Evolutionary conservation across 92 coral and sea anemone species (phyloP), one percentile per base, ranked within the genome.

Genomic region (Phenganax marumi): DNA sequence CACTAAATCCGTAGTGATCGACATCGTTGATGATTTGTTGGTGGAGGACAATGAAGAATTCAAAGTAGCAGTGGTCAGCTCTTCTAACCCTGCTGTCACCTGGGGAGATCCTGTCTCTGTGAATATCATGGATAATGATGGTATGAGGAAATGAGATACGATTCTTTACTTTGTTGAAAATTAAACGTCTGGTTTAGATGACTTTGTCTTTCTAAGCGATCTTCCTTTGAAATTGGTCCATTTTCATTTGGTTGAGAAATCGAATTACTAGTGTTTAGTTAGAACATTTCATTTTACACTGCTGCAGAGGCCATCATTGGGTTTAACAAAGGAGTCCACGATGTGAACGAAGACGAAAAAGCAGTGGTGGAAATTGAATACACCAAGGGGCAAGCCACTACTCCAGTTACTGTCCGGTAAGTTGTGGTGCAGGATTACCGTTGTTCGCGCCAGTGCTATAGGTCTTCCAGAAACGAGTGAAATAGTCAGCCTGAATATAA

Each of bases 71-170:
- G 72, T 66, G 49, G 72, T 66, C 14, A 10, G 13, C 72, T 66
- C 72, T 10, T 25, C 50, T 7, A 10, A 23, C 4, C 72, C 72
- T 2, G 48, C 72, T 12, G 72, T 66, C 6, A 66, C 72, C 14
- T 66, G 72, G 72, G 72, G 72, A 12, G 72, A 66, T 25, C 72
- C 72, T 10, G 8, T 66, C 12, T 66, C 72, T 0, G 72, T 66
- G 33, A 66, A 66, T 66, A 33, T 66, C 50, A 47, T 66, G 72
- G 72, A 66, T 66, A 66, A 66, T 66, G 72, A 66, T 22, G 72
- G 72, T 66, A 66, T 33, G 43, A 33, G 5, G 43, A 33, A 33
- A 33, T 33, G 43, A 33, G 2, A 33, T 33, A 33, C 43, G 43
- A 33, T 33, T 33, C 43, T 66, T 25, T 25, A 25, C 14, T 6